phyloP scores from a whole-genome alignment of 2,888 invertebrate genomes.

The Saturnia pavonia region DNA sequence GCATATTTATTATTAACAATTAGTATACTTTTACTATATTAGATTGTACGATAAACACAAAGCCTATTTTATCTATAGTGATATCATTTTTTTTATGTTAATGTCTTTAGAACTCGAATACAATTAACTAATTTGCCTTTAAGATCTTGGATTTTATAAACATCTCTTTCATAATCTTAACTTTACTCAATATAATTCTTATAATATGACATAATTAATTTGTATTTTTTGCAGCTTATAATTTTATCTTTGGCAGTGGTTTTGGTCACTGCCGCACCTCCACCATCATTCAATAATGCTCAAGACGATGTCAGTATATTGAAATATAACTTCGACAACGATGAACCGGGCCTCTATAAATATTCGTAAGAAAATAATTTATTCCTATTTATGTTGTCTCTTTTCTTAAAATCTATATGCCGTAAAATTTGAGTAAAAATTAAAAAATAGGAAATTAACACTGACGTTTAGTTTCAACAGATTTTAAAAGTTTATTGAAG shows the following conservation, averaged over 20 bases:
- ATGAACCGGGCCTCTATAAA: slow-evolving; percentile 20
- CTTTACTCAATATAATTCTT: not conserved
- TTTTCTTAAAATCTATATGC: not conserved
- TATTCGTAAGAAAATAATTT: slow-evolving; percentile 4
- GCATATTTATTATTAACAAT: no score
- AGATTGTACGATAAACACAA: not conserved
- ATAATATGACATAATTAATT: not conserved
- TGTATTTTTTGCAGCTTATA: slow-evolving; percentile 9
- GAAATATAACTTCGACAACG: slow-evolving; percentile 23
- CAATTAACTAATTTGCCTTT: not conserved
- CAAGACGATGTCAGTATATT: slow-evolving; percentile 8
- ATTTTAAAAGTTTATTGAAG: no score
- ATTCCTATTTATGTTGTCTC: not conserved
- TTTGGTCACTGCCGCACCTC: not conserved
- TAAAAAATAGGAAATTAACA: no score
- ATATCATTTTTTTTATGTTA: not conserved
- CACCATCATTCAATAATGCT: not conserved
- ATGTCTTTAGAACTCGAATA: not conserved
- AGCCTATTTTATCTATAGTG: not conserved
- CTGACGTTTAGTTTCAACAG: no score
- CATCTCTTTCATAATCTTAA: not conserved
- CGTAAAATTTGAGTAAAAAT: no score
- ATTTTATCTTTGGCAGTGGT: not conserved
- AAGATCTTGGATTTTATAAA: not conserved
- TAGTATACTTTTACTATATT: not conserved